Conservation (phyloP, 2,113 vertebrate species). For the Dicerorhinus sumatrensis region DNA sequence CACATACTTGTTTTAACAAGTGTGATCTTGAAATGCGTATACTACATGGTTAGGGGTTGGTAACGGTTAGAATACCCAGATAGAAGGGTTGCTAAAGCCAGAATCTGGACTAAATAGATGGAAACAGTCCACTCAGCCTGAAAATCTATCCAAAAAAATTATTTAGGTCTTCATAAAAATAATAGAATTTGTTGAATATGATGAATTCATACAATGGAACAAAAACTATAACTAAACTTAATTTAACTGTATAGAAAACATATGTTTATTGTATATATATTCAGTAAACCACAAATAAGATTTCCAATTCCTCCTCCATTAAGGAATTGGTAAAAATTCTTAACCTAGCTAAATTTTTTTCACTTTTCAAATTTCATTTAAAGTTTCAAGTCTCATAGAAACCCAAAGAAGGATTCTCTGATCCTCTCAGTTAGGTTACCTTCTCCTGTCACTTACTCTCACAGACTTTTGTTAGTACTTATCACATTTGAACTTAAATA, state of each 20-base stretch:
- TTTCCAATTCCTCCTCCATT: neutral
- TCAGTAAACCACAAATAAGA: neutral
- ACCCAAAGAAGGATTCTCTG: neutral
- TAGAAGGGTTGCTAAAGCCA: neutral
- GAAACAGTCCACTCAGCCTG: neutral
- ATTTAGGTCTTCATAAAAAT: conserved; percentile 20
- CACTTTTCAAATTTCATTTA: conserved; percentile 18
- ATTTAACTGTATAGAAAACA: neutral
- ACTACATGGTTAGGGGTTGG: neutral
- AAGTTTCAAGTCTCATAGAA: conserved; percentile 11
- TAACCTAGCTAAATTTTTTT: neutral
- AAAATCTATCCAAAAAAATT: conserved; percentile 7
- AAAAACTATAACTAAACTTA: conserved; percentile 27
- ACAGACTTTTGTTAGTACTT: neutral
- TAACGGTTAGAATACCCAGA: neutral
- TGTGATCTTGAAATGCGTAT: neutral
- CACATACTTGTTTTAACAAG: neutral
- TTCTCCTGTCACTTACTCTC: neutral
- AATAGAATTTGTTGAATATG: neutral
- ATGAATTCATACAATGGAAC: neutral
- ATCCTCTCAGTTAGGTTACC: neutral
- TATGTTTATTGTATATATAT: neutral
- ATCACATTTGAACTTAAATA: neutral
- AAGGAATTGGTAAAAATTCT: neutral
- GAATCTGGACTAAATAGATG: neutral